Evolutionary conservation across 2,113 vertebrate species (phyloP), one percentile per base, ranked within the genome.

Genomic region (Talpa occidentalis): DNA sequence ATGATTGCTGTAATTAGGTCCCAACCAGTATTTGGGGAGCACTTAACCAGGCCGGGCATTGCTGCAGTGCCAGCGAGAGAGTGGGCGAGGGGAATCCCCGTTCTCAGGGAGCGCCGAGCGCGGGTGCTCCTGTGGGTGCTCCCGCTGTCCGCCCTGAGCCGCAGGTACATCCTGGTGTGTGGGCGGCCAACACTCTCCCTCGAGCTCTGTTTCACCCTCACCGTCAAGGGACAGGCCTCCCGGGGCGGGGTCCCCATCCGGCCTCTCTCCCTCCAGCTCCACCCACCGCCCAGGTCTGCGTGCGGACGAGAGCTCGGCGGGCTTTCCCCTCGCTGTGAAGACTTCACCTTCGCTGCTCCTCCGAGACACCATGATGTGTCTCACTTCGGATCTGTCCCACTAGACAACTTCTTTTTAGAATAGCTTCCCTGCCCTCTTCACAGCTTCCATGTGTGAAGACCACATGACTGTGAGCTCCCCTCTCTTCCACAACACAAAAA

Each of bases 51-150:
- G 14, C 16, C 30, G 56, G 52, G 42, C 12, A 30, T 4, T 87
- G 28, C 19, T 72, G 28, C 35, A 54, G 47, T 21, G 5, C 10
- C n/a, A 22, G 11, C 42, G 44, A 91, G n/a, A 64, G 44, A 24
- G 2, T 10, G 30, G 74, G 26, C 15, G 5, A 26, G n/a, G 42
- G 24, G 60, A 59, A 17, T 2, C 5, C 16, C 64, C 37, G 10
- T 42, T 12, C 42, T 70, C 0, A 1, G 0, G 1, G 28, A 3
- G 56, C 3, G 35, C 12, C 52, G 3, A 52, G 49, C 49, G 6
- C 3, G 15, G 49, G 49, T 52, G 49, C 49, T 52, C 49, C 49
- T 11, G 9, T 2, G 5, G 44, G 4, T 7, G 32, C 30, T 40
- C 60, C 11, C 2, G 0, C 21, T 28, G 8, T 9, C 76, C 47